Evolutionary conservation across 2,113 vertebrate species (phyloP).

Genomic region (Etheostoma spectabile): DNA sequence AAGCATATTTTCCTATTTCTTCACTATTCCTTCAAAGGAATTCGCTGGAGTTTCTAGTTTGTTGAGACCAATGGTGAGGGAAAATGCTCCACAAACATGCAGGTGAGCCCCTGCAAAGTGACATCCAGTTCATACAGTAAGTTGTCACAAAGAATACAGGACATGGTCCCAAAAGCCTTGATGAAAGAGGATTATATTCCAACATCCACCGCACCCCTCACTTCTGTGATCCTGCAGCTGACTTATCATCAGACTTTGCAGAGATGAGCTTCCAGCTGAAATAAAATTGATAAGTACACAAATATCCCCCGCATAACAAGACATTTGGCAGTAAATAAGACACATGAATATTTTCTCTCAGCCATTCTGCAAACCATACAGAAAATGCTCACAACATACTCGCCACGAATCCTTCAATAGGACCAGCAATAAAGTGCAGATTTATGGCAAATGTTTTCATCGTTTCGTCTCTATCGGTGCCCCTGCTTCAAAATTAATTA

Average conservation of each 20-base stretch:
- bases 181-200: constrained; percentile 35
- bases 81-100: background rate
- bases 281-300: constrained; percentile 78
- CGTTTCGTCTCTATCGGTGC: constrained; percentile 82
- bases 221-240: constrained; percentile 41
- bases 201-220: constrained; percentile 17
- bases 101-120: background rate
- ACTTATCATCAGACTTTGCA: constrained; percentile 44
- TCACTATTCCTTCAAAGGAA: background rate
- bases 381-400: constrained; percentile 75
- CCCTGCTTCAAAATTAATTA: constrained; percentile 88
- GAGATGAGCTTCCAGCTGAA: constrained; percentile 56
- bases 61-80: background rate
- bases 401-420: constrained; percentile 76
- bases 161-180: constrained; percentile 9
- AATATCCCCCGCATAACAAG: constrained; percentile 70
- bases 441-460: constrained; percentile 87
- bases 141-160: constrained; percentile 18
- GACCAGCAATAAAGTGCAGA: constrained; percentile 82
- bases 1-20: background rate
- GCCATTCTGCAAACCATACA: constrained; percentile 70
- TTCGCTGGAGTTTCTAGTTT: background rate
- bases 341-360: constrained; percentile 68
- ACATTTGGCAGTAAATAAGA: constrained; percentile 74
- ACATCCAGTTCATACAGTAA: constrained; percentile 16